Evolutionary conservation across 2,888 invertebrate species (phyloP).

Genomic region (Nebria brevicollis): DNA sequence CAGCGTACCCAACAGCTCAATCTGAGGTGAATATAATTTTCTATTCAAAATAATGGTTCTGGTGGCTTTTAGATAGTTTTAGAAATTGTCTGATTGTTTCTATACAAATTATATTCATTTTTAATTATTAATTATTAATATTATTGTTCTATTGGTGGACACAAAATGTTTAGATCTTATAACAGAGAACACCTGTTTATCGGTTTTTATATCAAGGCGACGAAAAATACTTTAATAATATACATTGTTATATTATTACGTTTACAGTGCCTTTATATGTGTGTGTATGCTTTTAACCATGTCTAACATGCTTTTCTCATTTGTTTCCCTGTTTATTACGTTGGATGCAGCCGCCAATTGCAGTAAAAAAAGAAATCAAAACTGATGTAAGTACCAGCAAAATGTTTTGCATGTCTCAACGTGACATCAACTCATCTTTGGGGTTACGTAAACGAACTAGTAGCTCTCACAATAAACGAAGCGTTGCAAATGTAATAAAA

Average conservation of each 20-base stretch:
- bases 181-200: too few relatives aligned
- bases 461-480: background rate
- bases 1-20: slow-evolving; percentile 52
- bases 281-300: slow-evolving; percentile 34
- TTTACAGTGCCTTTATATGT: slow-evolving; percentile 28
- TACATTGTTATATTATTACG: too few relatives aligned
- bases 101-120: too few relatives aligned
- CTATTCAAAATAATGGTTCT: slow-evolving; percentile 21
- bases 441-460: slow-evolving; percentile 38
- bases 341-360: slow-evolving; percentile 63
- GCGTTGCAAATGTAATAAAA: background rate
- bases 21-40: slow-evolving; percentile 57
- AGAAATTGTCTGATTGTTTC: too few relatives aligned
- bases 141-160: too few relatives aligned
- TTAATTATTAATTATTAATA: too few relatives aligned
- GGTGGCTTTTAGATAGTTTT: too few relatives aligned
- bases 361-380: slow-evolving; percentile 58
- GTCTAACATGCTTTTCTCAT: slow-evolving; percentile 50
- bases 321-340: slow-evolving; percentile 52
- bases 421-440: slow-evolving; percentile 47
- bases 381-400: slow-evolving; percentile 62
- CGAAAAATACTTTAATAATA: too few relatives aligned
- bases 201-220: too few relatives aligned
- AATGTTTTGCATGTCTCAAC: slow-evolving; percentile 30
- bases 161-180: too few relatives aligned